Evolutionary conservation across 2,888 invertebrate species (phyloP).

Genomic region (Cerceris ruficornis): DNA sequence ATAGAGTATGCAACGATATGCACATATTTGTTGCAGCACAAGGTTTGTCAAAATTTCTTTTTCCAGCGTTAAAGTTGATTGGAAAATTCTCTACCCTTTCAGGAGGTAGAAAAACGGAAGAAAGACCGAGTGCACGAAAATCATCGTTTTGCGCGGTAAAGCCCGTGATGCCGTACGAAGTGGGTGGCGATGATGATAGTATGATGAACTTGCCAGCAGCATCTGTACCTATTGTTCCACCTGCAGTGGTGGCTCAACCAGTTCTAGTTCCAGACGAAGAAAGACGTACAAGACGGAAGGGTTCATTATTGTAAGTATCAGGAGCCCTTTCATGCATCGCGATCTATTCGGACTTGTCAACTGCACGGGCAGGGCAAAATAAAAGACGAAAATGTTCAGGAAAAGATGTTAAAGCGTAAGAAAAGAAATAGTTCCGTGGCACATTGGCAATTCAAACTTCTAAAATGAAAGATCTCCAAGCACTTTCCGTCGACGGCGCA

Average conservation of each 20-base stretch:
- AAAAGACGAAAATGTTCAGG: no score
- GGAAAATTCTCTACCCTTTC: not conserved
- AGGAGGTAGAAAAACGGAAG: slow-evolving; percentile 72
- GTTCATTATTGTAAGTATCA: slow-evolving; percentile 93
- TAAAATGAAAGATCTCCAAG: no score
- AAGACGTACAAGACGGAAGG: slow-evolving; percentile 88
- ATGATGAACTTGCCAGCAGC: slow-evolving; percentile 80
- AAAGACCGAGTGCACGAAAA: slow-evolving; percentile 74
- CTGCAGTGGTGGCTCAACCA: slow-evolving; percentile 84
- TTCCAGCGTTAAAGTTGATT: not conserved
- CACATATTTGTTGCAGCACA: no score
- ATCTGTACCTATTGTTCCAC: slow-evolving; percentile 84
- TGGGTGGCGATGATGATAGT: slow-evolving; percentile 76
- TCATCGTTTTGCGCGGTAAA: slow-evolving; percentile 80
- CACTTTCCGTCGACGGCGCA: no score
- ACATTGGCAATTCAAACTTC: no score
- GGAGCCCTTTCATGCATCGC: not conserved
- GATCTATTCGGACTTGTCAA: not conserved
- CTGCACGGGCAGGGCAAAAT: no score
- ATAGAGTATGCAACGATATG: no score
- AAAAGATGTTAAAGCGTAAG: no score
- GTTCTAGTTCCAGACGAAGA: slow-evolving; percentile 88
- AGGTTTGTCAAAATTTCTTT: not conserved
- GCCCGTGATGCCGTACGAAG: slow-evolving; percentile 76
- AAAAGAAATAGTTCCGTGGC: no score